phyloP scores from a whole-genome alignment of 1,140 invertebrate species.

The Lethrus apterus region DNA sequence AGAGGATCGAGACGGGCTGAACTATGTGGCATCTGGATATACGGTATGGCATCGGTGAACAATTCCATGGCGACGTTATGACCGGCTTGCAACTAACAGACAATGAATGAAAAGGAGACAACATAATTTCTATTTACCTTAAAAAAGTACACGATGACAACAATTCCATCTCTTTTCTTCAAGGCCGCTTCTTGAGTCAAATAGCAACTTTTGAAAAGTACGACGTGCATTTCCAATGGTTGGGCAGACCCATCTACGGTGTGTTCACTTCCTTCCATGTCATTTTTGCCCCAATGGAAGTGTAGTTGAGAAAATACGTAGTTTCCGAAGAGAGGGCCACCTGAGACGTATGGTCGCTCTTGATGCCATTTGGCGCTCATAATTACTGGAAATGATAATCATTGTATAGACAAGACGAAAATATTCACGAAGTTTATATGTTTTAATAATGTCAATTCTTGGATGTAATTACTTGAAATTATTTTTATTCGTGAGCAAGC shows the following conservation, averaged over 20 bases:
- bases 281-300: constrained; percentile 72
- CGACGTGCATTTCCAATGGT: constrained; percentile 53
- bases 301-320: constrained; percentile 69
- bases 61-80: constrained; percentile 44
- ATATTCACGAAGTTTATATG: too few species aligned
- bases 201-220: constrained; percentile 48
- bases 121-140: constrained; percentile 37
- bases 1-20: constrained; percentile 44
- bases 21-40: constrained; percentile 45
- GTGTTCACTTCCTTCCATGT: constrained; percentile 72
- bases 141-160: constrained; percentile 51
- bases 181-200: constrained; percentile 49
- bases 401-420: too few species aligned
- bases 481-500: too few species aligned
- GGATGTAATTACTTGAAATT: too few species aligned
- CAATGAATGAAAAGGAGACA: constrained; percentile 18
- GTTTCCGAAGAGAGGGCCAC: constrained; percentile 53
- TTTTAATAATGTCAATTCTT: too few species aligned
- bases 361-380: constrained; percentile 50
- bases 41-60: constrained; percentile 44
- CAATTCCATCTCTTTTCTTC: constrained; percentile 48
- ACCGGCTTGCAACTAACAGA: constrained; percentile 44
- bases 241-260: constrained; percentile 56
- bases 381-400: constrained; percentile 39
- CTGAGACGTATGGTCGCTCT: constrained; percentile 48